These are phyloP conservation scores for Epirrhoe tristata DNA, from an alignment of 2,888 invertebrate genomes.

Conservation along the genomic window DNA sequence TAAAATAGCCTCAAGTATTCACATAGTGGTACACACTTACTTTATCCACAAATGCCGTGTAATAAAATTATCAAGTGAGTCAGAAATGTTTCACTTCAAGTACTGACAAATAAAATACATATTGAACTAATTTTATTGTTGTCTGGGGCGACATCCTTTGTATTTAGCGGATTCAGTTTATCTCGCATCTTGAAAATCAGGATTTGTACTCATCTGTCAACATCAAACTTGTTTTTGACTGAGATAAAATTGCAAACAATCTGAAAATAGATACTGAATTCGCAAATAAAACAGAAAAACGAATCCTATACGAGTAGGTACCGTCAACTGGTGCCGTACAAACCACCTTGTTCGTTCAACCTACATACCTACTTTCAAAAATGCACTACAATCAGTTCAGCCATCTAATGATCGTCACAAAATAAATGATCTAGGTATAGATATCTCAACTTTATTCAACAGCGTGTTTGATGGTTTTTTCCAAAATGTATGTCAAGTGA, in stretches of 20 bases:
- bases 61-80: constrained; percentile 15
- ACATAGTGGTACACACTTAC: too few species aligned
- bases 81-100: constrained; percentile 4
- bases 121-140: constrained; percentile 24
- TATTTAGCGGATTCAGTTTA: neutral
- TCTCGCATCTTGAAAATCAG: neutral
- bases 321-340: too few species aligned
- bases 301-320: neutral
- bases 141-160: constrained; percentile 20
- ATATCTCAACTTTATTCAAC: too few species aligned
- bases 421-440: too few species aligned
- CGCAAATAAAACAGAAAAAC: neutral
- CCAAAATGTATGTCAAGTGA: constrained; percentile 76
- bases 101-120: constrained; percentile 15
- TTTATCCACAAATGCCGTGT: neutral
- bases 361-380: too few species aligned
- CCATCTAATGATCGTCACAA: too few species aligned
- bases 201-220: neutral
- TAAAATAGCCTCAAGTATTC: too few species aligned
- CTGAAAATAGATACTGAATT: neutral
- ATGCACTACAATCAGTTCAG: too few species aligned
- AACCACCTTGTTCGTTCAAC: too few species aligned
- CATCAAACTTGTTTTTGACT: neutral
- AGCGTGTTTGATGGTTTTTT: constrained; percentile 47
- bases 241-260: neutral